Evolutionary conservation across 2,113 vertebrate species (phyloP).

Genomic region (Sebastes schlegelii): DNA sequence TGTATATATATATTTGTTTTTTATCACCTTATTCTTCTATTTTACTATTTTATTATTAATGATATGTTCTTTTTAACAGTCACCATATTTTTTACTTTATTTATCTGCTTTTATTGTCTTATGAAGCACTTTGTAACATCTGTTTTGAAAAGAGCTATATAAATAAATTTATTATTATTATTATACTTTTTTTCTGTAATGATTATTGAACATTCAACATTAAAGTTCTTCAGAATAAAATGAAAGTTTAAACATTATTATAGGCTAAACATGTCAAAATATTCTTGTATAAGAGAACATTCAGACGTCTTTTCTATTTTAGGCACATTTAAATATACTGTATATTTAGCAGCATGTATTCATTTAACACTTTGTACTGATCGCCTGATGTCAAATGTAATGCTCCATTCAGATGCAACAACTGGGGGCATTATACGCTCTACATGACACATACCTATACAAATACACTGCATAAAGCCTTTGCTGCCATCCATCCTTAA

Average conservation of each 20-base stretch:
- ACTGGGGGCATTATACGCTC: background rate
- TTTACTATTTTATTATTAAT: too few species aligned
- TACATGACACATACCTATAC: background rate
- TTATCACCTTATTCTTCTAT: too few species aligned
- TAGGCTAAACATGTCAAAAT: background rate
- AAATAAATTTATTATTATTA: too few species aligned
- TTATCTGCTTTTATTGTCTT: too few species aligned
- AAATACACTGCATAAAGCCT: constrained; percentile 2
- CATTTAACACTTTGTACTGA: background rate
- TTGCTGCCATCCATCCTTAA: constrained; percentile 15
- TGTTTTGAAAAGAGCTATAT: too few species aligned
- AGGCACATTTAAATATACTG: background rate
- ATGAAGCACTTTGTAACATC: too few species aligned
- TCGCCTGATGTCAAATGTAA: constrained; percentile 4
- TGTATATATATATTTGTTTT: too few species aligned
- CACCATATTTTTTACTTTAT: too few species aligned
- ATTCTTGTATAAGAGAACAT: background rate
- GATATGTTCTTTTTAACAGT: too few species aligned
- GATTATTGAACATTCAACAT: background rate
- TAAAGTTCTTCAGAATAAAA: constrained; percentile 22
- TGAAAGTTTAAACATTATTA: constrained; percentile 23
- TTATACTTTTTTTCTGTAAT: background rate
- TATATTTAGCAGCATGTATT: background rate
- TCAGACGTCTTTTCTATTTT: background rate
- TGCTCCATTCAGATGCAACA: constrained; percentile 11